Base-by-base conservation (phyloP, 2,888 invertebrate genomes). In the Cistogaster globosa region DNA sequence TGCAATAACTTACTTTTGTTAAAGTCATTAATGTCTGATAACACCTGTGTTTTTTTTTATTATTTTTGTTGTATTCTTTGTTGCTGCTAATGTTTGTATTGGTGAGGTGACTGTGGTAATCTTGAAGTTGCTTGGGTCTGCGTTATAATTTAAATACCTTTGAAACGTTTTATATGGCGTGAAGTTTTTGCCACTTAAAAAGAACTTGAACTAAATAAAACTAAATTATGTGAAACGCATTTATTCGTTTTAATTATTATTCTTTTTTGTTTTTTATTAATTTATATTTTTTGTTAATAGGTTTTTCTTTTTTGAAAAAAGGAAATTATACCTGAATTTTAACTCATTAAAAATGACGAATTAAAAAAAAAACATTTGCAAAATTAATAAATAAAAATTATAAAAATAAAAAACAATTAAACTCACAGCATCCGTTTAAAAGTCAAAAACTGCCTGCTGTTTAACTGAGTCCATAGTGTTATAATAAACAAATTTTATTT, bases 1-100 rank as follows among this genome's bases (percentile, higher is more conserved):
- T 86, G 88, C 86, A 84, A 87, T 88, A 88, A 88, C 85, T 88
- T 87, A 86, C 87, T 84, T 72, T 84, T 83, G 65, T 68, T 76
- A 53, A 60, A 68, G 80, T 60, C 84, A 77, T 78, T 78, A 78
- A 57, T 71, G 69, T 75, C 80, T 38, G 86, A 86, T 86, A 86
- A 86, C 83, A 86, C 81, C 81, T 84, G 86, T 79, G 22, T 36
- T 22, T 65, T 36, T 48, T 18, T 6, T 67, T 26, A 7, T 38
- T 67, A 20, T 5, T 22, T 18, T 14, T n/a, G 3, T 38, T 38
- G 9, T 42, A 42, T 76, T 32, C 5, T 68, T 38, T 18, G 12
- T 22, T 38, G 0, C 12, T 16, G 42, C n/a, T 48, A 14, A 32
- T 53, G 51, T 1, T 51, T 11, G 26, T 65, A 38, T 2, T n/a